Evolutionary conservation across 2,113 vertebrate genomes (phyloP).

Genomic region (Tachysurus fulvidraco): DNA sequence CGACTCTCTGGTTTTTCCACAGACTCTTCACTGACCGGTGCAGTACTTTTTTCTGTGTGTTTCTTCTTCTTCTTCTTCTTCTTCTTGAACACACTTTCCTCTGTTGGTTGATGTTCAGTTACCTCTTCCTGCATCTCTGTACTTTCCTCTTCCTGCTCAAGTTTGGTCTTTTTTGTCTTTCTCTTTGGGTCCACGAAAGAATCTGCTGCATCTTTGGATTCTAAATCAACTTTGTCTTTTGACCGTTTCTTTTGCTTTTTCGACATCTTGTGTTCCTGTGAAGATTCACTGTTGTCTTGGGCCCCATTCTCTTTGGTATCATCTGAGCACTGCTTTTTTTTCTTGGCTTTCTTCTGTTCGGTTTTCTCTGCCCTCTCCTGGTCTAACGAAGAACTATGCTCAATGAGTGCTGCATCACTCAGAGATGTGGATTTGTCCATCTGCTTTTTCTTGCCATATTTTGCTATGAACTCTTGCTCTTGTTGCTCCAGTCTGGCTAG

Average conservation of each 20-base stretch:
- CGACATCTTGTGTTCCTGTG: not conserved
- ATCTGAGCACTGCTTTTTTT: slow-evolving; percentile 45
- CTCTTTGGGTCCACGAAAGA: not conserved
- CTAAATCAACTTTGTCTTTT: not conserved
- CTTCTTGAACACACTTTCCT: not conserved
- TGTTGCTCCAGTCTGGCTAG: slow-evolving; percentile 89
- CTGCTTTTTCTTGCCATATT: slow-evolving; percentile 64
- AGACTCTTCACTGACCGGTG: slow-evolving; percentile 8
- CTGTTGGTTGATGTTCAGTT: not conserved
- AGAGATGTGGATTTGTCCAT: not conserved
- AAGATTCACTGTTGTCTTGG: not conserved
- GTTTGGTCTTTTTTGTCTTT: slow-evolving; percentile 33
- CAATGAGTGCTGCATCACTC: not conserved
- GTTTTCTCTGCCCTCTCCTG: slow-evolving; percentile 9
- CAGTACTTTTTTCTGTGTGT: not conserved
- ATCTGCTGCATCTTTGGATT: not conserved
- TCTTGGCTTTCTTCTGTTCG: slow-evolving; percentile 40
- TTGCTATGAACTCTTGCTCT: slow-evolving; percentile 86
- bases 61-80: slow-evolving; percentile 48
- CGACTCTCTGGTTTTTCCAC: not conserved
- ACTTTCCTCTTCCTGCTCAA: slow-evolving; percentile 1
- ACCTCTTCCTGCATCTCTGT: slow-evolving; percentile 1
- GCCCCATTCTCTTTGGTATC: not conserved
- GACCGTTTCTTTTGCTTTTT: slow-evolving; percentile 45
- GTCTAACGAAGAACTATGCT: not conserved